phyloP scores from a whole-genome alignment of 2,113 vertebrate genomes.

The Eretmochelys imbricata region DNA sequence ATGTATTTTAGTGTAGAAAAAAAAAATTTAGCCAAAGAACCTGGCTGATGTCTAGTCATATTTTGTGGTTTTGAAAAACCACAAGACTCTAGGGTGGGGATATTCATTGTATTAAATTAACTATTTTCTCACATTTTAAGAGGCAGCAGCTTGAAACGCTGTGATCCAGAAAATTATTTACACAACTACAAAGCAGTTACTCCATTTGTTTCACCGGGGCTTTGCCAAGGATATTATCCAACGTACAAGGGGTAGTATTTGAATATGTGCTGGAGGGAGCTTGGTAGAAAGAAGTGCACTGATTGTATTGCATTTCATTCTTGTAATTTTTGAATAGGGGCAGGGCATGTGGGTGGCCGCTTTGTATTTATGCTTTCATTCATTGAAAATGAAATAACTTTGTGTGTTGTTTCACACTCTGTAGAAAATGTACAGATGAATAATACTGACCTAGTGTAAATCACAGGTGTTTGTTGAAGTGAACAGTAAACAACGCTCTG shows the following conservation, averaged over 20 bases:
- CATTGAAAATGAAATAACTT: not conserved
- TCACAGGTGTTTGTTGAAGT: not conserved
- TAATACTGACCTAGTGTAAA: constrained; percentile 1
- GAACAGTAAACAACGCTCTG: constrained; percentile 2
- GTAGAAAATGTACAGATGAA: not conserved
- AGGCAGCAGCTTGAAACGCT: not conserved
- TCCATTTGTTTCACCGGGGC: not conserved
- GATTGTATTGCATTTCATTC: not conserved
- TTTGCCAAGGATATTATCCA: not conserved
- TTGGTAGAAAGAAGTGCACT: not conserved
- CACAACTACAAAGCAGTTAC: not conserved
- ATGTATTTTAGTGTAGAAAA: not conserved
- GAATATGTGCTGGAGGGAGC: not conserved
- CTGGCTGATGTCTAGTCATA: not conserved
- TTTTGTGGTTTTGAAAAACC: constrained; percentile 42
- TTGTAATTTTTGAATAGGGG: not conserved
- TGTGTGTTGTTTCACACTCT: not conserved
- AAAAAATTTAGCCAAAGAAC: not conserved
- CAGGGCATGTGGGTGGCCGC: not conserved
- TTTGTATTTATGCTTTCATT: not conserved
- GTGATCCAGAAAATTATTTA: not conserved
- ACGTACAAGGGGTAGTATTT: not conserved
- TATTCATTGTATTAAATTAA: constrained; percentile 4
- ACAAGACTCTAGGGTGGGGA: constrained; percentile 32
- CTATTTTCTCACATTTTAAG: constrained; percentile 22